phyloP scores from a whole-genome alignment of 1,140 invertebrate species.

The Chrysomallon squamiferum region DNA sequence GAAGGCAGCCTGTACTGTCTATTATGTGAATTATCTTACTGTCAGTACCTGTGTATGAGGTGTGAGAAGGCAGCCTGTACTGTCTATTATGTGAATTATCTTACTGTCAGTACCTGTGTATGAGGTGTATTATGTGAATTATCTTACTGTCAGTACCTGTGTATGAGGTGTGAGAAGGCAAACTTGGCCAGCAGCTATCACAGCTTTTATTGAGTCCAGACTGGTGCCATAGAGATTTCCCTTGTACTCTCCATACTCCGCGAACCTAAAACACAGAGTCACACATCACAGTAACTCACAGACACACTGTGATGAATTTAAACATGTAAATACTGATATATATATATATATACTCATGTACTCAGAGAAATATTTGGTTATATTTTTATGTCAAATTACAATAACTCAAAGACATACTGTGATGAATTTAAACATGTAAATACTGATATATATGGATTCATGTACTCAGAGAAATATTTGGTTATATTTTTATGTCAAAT shows the following conservation, averaged over 20 bases:
- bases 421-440: too few species aligned
- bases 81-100: not conserved
- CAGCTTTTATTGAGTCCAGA: slow-evolving; percentile 87
- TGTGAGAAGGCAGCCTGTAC: not conserved
- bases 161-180: slow-evolving; percentile 96
- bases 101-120: not conserved
- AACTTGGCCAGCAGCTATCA: slow-evolving; percentile 94
- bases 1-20: not conserved
- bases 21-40: too few species aligned
- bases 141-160: slow-evolving; percentile 66
- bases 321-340: too few species aligned
- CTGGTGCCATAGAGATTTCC: slow-evolving; percentile 92
- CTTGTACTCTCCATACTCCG: slow-evolving; percentile 96
- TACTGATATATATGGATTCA: too few species aligned
- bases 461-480: too few species aligned
- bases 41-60: not conserved
- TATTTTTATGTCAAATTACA: too few species aligned
- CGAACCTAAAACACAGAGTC: slow-evolving; percentile 72
- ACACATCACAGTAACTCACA: not conserved
- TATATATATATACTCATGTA: too few species aligned
- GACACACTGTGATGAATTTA: not conserved
- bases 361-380: not conserved
- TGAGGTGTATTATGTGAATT: not conserved
- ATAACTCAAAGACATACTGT: too few species aligned
- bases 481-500: too few species aligned